Conservation (phyloP, 92 coral and sea anemone species). For the Paramuricea clavata region DNA sequence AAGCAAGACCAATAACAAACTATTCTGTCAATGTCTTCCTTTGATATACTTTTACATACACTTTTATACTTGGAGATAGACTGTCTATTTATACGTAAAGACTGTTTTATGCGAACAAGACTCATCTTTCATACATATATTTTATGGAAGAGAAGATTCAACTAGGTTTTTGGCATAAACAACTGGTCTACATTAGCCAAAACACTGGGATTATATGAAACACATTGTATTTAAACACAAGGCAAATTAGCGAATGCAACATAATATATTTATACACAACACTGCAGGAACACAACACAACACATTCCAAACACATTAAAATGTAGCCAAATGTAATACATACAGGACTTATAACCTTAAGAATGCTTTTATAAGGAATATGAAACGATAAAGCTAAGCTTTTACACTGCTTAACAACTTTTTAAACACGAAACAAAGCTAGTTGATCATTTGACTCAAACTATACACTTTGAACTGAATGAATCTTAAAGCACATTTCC, state of each 20-base stretch:
- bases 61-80: too few relatives aligned
- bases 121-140: too few relatives aligned
- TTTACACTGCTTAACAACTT: neutral
- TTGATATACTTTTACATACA: too few relatives aligned
- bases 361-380: neutral
- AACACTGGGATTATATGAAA: neutral
- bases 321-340: neutral
- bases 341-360: neutral
- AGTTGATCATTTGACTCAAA: neutral
- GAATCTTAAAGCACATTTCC: conserved; percentile 19
- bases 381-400: neutral
- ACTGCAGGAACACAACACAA: neutral
- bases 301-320: neutral
- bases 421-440: neutral
- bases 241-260: conserved; percentile 23
- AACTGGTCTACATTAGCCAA: neutral
- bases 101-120: neutral
- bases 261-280: neutral
- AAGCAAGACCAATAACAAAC: neutral
- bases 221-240: neutral
- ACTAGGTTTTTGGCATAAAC: neutral
- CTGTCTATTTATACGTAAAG: too few relatives aligned
- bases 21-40: neutral
- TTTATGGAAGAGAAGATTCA: neutral
- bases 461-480: neutral